Conservation (phyloP, 2,888 invertebrate genomes). For the Sinelater perroti region DNA sequence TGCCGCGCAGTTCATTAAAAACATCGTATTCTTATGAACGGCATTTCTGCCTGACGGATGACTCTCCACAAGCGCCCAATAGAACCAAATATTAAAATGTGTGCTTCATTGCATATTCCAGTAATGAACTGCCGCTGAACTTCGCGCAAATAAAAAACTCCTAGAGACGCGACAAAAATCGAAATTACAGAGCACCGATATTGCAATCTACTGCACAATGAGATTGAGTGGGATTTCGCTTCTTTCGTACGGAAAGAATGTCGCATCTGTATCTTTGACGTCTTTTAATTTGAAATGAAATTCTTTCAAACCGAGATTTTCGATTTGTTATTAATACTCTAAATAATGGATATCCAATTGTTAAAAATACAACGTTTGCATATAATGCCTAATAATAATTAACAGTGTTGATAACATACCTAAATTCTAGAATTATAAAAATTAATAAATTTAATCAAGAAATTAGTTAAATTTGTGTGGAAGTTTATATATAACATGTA, state of each 20-base stretch:
- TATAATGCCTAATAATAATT: too few species aligned
- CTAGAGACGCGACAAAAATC: slow-evolving; percentile 26
- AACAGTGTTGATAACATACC: too few species aligned
- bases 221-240: not conserved
- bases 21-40: slow-evolving; percentile 12
- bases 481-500: too few species aligned
- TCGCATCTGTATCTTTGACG: slow-evolving; percentile 10
- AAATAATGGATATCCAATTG: too few species aligned
- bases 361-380: too few species aligned
- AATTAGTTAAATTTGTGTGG: too few species aligned
- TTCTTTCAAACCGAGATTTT: slow-evolving; percentile 7
- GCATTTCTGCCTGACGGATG: not conserved
- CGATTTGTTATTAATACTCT: too few species aligned
- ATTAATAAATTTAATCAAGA: too few species aligned
- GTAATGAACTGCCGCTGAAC: slow-evolving; percentile 24
- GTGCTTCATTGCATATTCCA: slow-evolving; percentile 27
- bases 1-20: slow-evolving; percentile 8
- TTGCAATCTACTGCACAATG: slow-evolving; percentile 24
- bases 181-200: slow-evolving; percentile 23
- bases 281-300: not conserved
- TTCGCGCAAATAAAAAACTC: slow-evolving; percentile 25
- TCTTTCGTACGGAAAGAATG: slow-evolving; percentile 10
- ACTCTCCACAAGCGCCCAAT: slow-evolving; percentile 2
- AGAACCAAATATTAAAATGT: slow-evolving; percentile 24
- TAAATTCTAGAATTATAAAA: too few species aligned